Evolutionary conservation across 2,888 invertebrate species (phyloP), one percentile per base, ranked within the genome.

Genomic region (Steinernema carpocapsae): DNA sequence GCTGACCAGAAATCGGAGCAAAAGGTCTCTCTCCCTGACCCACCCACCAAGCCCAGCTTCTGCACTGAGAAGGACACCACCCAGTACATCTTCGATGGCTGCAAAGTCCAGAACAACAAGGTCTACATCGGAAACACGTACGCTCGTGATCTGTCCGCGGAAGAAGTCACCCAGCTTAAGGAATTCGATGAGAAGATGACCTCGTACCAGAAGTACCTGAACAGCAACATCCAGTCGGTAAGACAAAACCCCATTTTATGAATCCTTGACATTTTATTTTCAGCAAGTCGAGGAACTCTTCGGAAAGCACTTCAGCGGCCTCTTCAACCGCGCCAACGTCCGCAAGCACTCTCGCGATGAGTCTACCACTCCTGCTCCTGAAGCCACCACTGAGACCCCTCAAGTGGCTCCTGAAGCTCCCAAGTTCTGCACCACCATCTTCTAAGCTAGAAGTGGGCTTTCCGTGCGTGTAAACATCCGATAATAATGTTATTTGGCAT

Each of bases 21-120:
- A 24, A 73, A 76, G 42, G 45, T 76, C 56, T 52, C 26, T 71
- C 74, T 72, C 17, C 77, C 77, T 10, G 75, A 82, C 72, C 79
- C 85, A 7, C 85, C 85, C 70, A 73, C 79, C 70, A 82, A 83
- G 77, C 86, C 86, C 45, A 83, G 83, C 10, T 86, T 86, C 84
- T 86, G 86, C 77, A 75, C 76, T 19, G 85, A 82, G 72, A 81
- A 86, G 70, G 83, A 81, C 72, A 85, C 85, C 12, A 86, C 86
- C 42, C 86, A 86, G 77, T 86, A 86, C 79, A 81, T 84, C 77
- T 86, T 86, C 73, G 86, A 85, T 73, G 85, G 85, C 64, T 84
- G 83, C 76, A 82, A 82, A 79, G 80, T 84, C 46, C 70, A 73
- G 79, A 79, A 79, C 77, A 83, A 84, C 80, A 84, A 83, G 76